Evolutionary conservation across 2,888 invertebrate species (phyloP).

Genomic region (Chalcis sispes): DNA sequence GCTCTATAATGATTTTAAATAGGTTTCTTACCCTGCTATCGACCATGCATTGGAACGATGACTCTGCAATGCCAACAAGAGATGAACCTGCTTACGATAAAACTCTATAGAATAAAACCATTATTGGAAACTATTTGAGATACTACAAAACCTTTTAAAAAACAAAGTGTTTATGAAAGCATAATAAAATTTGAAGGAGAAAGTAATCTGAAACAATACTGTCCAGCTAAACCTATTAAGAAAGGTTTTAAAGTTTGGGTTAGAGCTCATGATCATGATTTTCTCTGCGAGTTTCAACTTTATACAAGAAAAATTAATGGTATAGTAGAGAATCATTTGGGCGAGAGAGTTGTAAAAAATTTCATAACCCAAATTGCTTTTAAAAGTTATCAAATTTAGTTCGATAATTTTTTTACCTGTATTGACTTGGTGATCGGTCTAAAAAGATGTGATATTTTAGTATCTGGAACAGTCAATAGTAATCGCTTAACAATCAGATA

Average conservation of each 20-base stretch:
- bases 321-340: constrained; percentile 1
- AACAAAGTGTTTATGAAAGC: constrained; percentile 12
- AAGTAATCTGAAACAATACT: constrained; percentile 17
- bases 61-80: no score
- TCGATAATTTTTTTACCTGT: no score
- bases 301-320: constrained; percentile 16
- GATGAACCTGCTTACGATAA: neutral
- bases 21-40: constrained; percentile 4
- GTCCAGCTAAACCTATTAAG: constrained; percentile 3
- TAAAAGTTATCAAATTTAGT: neutral
- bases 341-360: constrained; percentile 12
- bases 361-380: constrained; percentile 2
- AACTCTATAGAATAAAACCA: constrained; percentile 5
- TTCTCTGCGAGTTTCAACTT: neutral
- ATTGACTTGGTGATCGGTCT: no score
- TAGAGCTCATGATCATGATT: neutral
- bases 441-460: no score
- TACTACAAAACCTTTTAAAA: constrained; percentile 5
- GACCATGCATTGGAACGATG: constrained; percentile 2
- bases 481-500: no score
- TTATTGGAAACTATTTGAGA: constrained; percentile 1
- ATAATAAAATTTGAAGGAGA: constrained; percentile 3
- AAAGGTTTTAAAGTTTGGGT: constrained; percentile 14
- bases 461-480: no score
- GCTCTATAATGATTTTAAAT: no score